Evolutionary conservation across 2,113 vertebrate genomes (phyloP).

Genomic region (Carettochelys insculpta): DNA sequence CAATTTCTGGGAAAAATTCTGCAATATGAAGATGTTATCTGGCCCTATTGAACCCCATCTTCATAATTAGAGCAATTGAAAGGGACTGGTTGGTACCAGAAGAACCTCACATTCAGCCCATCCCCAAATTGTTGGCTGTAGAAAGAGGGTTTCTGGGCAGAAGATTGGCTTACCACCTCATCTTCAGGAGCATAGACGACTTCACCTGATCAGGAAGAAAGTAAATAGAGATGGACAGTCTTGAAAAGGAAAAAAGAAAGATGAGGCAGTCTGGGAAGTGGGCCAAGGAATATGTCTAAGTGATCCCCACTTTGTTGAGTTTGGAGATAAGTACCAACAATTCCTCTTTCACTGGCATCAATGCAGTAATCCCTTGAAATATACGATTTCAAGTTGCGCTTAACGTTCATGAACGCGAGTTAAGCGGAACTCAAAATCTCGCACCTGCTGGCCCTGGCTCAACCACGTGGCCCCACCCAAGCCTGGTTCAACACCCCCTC

Average conservation of each 20-base stretch:
- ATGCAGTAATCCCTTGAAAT: too few relatives aligned
- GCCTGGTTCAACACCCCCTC: too few relatives aligned
- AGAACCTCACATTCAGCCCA: neutral
- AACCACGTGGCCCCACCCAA: too few relatives aligned
- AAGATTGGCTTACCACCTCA: neutral
- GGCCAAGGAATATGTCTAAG: neutral
- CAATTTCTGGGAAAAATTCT: neutral
- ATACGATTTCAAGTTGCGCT: too few relatives aligned
- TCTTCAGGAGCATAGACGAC: neutral
- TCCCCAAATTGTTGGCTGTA: neutral
- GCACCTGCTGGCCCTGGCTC: too few relatives aligned
- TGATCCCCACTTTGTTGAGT: neutral
- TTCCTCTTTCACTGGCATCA: neutral
- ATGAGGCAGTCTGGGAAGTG: neutral
- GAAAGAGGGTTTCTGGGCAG: neutral
- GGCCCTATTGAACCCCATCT: neutral
- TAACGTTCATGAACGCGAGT: too few relatives aligned
- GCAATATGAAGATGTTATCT: neutral
- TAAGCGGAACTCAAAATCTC: too few relatives aligned
- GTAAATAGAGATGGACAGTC: neutral
- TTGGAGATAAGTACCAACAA: neutral
- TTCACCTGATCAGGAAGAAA: neutral
- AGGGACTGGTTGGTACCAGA: neutral
- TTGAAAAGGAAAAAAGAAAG: neutral
- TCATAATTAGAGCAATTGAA: neutral